phyloP scores from a whole-genome alignment of 2,888 invertebrate species.

The Xestia xanthographa region DNA sequence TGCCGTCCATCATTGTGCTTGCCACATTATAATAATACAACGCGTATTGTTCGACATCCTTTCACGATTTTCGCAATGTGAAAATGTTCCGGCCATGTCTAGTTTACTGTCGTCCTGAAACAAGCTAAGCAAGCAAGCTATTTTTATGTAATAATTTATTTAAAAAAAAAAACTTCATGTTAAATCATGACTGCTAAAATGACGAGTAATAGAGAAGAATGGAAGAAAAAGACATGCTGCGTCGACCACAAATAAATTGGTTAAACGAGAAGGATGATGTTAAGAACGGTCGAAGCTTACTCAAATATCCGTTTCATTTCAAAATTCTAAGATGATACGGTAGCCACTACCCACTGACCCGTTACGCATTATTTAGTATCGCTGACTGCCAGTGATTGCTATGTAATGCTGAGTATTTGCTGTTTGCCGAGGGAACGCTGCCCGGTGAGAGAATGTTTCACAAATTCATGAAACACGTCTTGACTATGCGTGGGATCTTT shows the following conservation, averaged over 20 bases:
- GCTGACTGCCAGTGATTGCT: not conserved
- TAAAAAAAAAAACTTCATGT: not conserved
- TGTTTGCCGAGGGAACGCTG: not conserved
- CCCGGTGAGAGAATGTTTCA: not conserved
- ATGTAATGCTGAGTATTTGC: not conserved
- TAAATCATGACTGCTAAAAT: no score
- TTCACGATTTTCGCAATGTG: conserved; percentile 58
- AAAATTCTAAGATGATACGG: not conserved
- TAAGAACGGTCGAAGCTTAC: not conserved
- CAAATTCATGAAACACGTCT: not conserved
- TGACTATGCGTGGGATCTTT: no score
- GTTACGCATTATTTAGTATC: not conserved
- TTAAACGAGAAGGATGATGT: not conserved
- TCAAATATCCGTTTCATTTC: not conserved
- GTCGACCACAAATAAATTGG: not conserved
- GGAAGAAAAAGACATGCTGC: not conserved
- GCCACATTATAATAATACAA: conserved; percentile 50
- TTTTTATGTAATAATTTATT: not conserved
- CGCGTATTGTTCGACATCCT: conserved; percentile 58
- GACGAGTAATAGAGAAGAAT: not conserved
- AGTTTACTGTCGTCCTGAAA: no score
- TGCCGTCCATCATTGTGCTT: conserved; percentile 41
- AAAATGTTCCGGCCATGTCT: conserved; percentile 49
- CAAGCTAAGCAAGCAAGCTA: no score
- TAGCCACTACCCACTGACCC: conserved; percentile 26